Evolutionary conservation across 2,113 vertebrate genomes (phyloP), one percentile per base, ranked within the genome.

Genomic region (Meriones unguiculatus): DNA sequence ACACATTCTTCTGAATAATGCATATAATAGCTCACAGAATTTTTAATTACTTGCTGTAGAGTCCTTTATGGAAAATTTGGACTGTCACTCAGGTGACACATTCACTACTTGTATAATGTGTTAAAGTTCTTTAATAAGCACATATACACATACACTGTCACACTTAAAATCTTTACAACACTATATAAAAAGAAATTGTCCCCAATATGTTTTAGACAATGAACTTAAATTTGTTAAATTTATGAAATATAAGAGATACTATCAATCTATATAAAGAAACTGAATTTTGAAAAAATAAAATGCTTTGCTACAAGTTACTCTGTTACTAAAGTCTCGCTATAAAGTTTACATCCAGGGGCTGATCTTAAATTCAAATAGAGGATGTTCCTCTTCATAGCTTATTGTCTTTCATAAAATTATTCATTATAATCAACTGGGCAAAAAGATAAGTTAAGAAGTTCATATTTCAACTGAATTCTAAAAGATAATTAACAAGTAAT

Each of bases 321-420:
- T 6, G 25, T 76, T 87, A 25, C 5, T 78, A 92, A 88, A 64
- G 41, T 80, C 90, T 15, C 73, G 35, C 85, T 9, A 0, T 67
- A 41, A 90, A 64, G 87, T 69, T 80, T 62, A 94, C 93, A 93
- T 75, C 28, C 25, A 88, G 38, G 35, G 64, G 28, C 72, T 72
- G 32, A 89, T 86, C 75, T 96, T 10, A 70, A 91, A 30, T 81
- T 93, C 65, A 76, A 91, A 94, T 52, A 25, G 76, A 54, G 75
- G 52, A 93, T 30, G 11, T 20, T 89, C 30, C 13, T 95, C 62
- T 81, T 30, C 52, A 24, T 50, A 30, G 72, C 9, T 84, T 92
- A 94, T 7, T 46, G 14, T 54, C 69, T 76, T 93, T 91, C 87
- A 93, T 17, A 81, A 69, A 95, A 94, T 59, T 82, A 70, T 4